Conservation (phyloP, 1,140 invertebrate species). For the Bicyclus anynana region DNA sequence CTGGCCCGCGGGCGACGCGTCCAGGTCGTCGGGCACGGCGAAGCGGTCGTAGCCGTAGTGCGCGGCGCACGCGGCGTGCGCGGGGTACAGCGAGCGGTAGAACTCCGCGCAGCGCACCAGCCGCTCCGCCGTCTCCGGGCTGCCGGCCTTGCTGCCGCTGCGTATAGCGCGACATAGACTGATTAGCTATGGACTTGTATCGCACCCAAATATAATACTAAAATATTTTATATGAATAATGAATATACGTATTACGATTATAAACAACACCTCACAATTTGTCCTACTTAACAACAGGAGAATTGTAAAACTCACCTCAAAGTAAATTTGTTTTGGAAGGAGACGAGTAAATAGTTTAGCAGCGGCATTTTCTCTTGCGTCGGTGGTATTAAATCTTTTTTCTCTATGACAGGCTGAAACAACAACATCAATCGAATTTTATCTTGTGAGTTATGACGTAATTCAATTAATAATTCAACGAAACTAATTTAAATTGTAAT, state of each 20-base stretch:
- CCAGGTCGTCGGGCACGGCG: constrained; percentile 31
- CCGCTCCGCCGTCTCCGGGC: constrained; percentile 16
- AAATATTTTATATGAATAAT: too few species aligned
- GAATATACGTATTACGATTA: too few species aligned
- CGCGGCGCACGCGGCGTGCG: constrained; percentile 20
- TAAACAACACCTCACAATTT: too few species aligned
- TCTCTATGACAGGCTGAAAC: constrained; percentile 60
- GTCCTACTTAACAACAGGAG: too few species aligned
- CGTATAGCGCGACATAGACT: too few species aligned
- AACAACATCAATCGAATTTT: too few species aligned
- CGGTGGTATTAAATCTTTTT: constrained; percentile 51
- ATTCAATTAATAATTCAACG: too few species aligned
- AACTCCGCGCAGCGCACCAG: constrained; percentile 51
- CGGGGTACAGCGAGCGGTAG: constrained; percentile 49
- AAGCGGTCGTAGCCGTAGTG: constrained; percentile 51
- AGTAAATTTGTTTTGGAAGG: constrained; percentile 50
- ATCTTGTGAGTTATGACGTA: too few species aligned
- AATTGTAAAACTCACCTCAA: constrained; percentile 31
- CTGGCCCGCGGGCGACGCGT: constrained; percentile 21
- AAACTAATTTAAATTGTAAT: too few species aligned
- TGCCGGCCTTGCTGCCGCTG: neutral
- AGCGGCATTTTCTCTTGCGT: constrained; percentile 44
- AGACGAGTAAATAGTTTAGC: constrained; percentile 52
- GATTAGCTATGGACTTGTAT: too few species aligned
- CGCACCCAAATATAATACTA: too few species aligned